Evolutionary conservation across 2,113 vertebrate genomes (phyloP), one percentile per base, ranked within the genome.

Genomic region (Sus scrofa): DNA sequence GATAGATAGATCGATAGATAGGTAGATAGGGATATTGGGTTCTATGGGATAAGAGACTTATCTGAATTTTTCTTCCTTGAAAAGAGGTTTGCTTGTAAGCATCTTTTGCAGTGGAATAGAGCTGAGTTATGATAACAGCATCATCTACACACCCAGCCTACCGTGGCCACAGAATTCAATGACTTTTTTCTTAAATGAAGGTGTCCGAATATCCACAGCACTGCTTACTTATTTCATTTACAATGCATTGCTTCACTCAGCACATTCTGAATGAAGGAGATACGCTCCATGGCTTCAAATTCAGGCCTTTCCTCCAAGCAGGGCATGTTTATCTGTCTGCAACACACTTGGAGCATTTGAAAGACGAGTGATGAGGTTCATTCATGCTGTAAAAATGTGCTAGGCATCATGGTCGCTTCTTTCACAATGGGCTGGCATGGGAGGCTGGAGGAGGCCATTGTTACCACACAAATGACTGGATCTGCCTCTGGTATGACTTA

Each of bases 151-250:
- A 56, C 10, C 83, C 92, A 95, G 89, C 27, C 78, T 96, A 50
- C 91, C 24, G 0, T 96, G 90, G 74, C 88, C 91, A 79, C 86
- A 74, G 27, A 97, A 62, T 91, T 71, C 65, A 97, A 52, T 74
- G 96, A 26, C 50, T 92, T 92, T 74, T 65, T 79, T 52, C 54
- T 97, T 97, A 95, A 94, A 96, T 84, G 82, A 97, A 97, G 73
- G n/a, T 89, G 37, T 16, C 1, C 95, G 60, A 24, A 0, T 96
- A 97, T 81, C 26, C 58, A 91, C 27, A 71, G 73, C 19, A 50
- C 94, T 44, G 67, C 94, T 96, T 83, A 92, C 94, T 89, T 96
- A 96, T 97, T 97, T 98, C 92, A 94, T 98, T 98, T 98, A 94
- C 44, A 97, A 15, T 96, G 58, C 37, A 94, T 20, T 94, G 63